A percentile compares a stretch with the other conserved stretches of the same genome.
Conservation (phyloP, 1,140 invertebrate genomes). For the Chymomyza costata region DNA sequence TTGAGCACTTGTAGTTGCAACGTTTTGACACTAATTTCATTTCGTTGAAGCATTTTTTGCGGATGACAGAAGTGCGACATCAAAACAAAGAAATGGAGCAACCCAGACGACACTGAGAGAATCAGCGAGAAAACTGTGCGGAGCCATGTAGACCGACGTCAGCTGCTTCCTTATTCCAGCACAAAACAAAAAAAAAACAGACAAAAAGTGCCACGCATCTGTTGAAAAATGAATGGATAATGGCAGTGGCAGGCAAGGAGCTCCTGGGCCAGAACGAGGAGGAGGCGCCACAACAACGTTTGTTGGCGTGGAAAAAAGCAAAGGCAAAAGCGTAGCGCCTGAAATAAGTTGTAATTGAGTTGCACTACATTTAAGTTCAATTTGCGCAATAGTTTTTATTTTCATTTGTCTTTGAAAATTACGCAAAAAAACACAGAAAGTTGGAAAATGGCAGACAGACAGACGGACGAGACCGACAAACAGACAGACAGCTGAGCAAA, state of each 20-base stretch:
- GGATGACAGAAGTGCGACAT: constrained; percentile 24
- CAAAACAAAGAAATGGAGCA: not conserved
- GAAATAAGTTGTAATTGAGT: constrained; percentile 56
- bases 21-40: constrained; percentile 72
- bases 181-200: not conserved
- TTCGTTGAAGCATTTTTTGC: constrained; percentile 48
- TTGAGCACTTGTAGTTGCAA: constrained; percentile 48
- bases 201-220: constrained; percentile 26
- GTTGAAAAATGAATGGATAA: constrained; percentile 5
- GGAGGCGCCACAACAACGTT: not conserved
- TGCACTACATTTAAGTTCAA: constrained; percentile 56
- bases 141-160: too few relatives aligned
- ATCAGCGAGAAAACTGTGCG: not conserved
- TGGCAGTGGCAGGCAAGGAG: not conserved
- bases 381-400: constrained; percentile 32
- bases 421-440: constrained; percentile 2
- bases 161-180: too few relatives aligned
- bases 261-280: not conserved
- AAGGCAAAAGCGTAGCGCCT: constrained; percentile 1
- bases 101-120: not conserved
- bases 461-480: constrained; percentile 1
- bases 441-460: not conserved
- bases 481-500: not conserved
- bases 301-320: not conserved
- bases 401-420: constrained; percentile 2